phyloP scores from a whole-genome alignment of 2,113 vertebrate species.

The Galbula dea region DNA sequence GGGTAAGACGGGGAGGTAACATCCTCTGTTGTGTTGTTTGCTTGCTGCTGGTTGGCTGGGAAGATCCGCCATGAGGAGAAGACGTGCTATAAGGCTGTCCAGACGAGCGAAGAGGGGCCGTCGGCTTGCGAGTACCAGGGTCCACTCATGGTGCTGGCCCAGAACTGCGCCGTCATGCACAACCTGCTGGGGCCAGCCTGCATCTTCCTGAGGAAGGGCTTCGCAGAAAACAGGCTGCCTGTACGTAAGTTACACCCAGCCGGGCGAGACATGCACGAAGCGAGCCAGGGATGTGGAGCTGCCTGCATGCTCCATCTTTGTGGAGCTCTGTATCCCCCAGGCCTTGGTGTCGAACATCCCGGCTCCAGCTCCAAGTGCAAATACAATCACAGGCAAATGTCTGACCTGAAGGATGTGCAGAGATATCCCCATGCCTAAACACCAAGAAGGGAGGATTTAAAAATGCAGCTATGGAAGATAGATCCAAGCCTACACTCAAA shows the following conservation, averaged over 20 bases:
- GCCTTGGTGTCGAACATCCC: not conserved
- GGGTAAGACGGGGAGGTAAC: conserved; percentile 56
- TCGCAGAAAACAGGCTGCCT: conserved; percentile 95
- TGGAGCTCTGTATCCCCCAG: not conserved
- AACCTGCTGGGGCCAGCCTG: conserved; percentile 94
- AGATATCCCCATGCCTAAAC: not conserved
- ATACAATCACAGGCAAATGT: not conserved
- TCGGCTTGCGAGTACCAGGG: conserved; percentile 79
- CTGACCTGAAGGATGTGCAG: not conserved
- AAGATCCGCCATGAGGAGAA: conserved; percentile 90
- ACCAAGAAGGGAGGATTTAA: not conserved
- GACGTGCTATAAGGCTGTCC: conserved; percentile 90
- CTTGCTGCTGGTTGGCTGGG: conserved; percentile 71
- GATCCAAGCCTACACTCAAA: not conserved
- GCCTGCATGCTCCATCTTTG: fast-evolving
- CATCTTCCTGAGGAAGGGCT: conserved; percentile 98
- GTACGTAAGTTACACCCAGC: conserved; percentile 91
- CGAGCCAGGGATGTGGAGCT: not conserved
- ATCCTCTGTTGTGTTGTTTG: conserved; percentile 77
- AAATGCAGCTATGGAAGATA: not conserved
- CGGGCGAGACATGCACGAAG: conserved; percentile 3
- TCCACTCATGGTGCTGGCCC: conserved; percentile 87
- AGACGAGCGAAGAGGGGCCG: conserved; percentile 86
- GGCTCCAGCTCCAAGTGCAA: not conserved
- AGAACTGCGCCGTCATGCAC: conserved; percentile 92